Base-by-base conservation (phyloP, 2,113 vertebrate species). In the Balaeniceps rex region DNA sequence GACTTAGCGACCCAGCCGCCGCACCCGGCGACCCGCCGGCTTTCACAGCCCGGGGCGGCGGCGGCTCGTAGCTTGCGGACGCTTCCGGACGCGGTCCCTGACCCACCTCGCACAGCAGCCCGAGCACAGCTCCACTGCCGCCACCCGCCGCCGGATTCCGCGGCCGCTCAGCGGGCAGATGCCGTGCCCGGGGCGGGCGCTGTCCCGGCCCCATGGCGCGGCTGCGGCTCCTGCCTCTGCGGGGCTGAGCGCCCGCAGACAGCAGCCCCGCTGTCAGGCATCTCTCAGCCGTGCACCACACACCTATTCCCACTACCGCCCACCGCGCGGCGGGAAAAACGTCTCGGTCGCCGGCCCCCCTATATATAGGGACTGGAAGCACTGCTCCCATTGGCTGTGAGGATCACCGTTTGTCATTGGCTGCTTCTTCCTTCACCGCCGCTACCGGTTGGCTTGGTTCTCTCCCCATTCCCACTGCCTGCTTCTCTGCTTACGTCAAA, bases 331-430 rank as follows among this genome's bases (percentile, higher is more conserved):
- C 19, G 9, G 3, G 54, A 94, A 36, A 52, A 36, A 0, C 7
- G 1, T 0, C 1, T 0, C 0, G 0, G 0, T 0, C 1, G 0
- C 0, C 9, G 2, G 9, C 18, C 9, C 10, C 6, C 4, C 7
- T 18, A 26, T 66, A 87, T 92, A 87, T 87, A 24, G 7, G 13
- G 18, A 5, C 6, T 4, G 42, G 25, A 11, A 47, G 40, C 19
- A 21, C 38, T 4, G 25, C 34, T 87, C 31, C 84, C 75, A 96
- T 96, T 96, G 90, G 96, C 28, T 57, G 33, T 12, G 12, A 44
- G 61, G 40, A 17, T 42, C 22, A 6, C 31, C 10, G 6, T 2
- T 83, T n/a, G 8, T 49, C 29, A 96, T 88, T 97, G 93, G 95
- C 55, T 34, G 10, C 3, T 11, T 10, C 15, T 34, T 10, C 31